Evolutionary conservation across 2,797 vertebrate species (phyloP), one percentile per base, ranked within the genome.

Genomic region (Acrossocheilus wenchowensis): DNA sequence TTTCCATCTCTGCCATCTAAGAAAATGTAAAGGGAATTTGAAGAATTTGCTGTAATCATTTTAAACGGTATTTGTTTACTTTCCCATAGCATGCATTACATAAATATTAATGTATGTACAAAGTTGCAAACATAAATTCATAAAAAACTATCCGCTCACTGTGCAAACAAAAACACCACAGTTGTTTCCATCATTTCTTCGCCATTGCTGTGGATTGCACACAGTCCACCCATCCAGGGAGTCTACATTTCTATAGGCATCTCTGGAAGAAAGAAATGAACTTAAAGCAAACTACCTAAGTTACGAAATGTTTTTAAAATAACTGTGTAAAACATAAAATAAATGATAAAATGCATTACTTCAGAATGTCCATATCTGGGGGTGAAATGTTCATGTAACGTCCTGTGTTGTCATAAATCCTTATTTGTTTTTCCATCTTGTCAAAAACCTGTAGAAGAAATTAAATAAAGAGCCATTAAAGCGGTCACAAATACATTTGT

Each of bases 91-190:
- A 39, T 39, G 1, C 17, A 43, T 43, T 39, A 39, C 19, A 69
- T 69, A 69, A 43, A 72, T 48, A 1, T 36, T 71, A 52, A 30
- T 30, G 30, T 30, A 57, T n/a, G 23, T 41, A 26, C 0, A 48
- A 14, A 68, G 2, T 71, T 48, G 26, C 1, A 21, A 39, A 72
- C 2, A 82, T 23, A 36, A 69, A 48, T 3, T 48, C 45, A 48
- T 52, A 52, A 6, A 52, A 17, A n/a, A n/a, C n/a, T n/a, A 4
- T 43, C 34, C 2, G 41, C 81, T 66, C 17, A 82, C 64, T 23
- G 64, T 82, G 64, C 64, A 82, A 43, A 69, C 64, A 68, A 81
- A 69, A 45, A 69, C 80, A 23, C 64, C 80, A 68, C 80, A 69
- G 45, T 52, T 82, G 4, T 4, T 39, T 12, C 68, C 45, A 54